A percentile compares a stretch with the other conserved stretches of the same genome.
Evolutionary conservation across 2,888 invertebrate species (phyloP).

Genomic region (Coronaproctus castanopsis): DNA sequence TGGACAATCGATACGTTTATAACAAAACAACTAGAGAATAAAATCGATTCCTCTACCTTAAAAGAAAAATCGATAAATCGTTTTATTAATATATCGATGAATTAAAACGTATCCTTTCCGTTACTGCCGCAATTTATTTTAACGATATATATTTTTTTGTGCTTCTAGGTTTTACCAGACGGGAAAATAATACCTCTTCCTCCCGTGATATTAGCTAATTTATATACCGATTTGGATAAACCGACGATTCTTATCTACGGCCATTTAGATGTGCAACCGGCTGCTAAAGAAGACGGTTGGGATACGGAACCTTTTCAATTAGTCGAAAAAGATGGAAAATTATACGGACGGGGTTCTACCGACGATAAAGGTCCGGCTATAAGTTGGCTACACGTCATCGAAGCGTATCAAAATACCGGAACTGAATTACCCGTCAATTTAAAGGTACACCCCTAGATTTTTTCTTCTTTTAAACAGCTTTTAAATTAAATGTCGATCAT

Average conservation of each 20-base stretch:
- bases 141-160: not conserved
- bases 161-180: conserved; percentile 37
- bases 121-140: not conserved
- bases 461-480: no score
- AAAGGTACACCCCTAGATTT: no score
- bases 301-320: conserved; percentile 81
- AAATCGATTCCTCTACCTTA: no score
- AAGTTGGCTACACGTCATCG: conserved; percentile 85
- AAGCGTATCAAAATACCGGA: conserved; percentile 57
- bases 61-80: no score
- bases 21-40: no score
- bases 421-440: conserved; percentile 40
- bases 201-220: conserved; percentile 56
- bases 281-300: conserved; percentile 83
- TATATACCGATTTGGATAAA: conserved; percentile 65
- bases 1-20: no score
- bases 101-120: not conserved
- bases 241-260: conserved; percentile 90
- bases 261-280: conserved; percentile 96
- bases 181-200: conserved; percentile 57
- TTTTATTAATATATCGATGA: not conserved
- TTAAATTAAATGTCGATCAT: no score
- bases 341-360: conserved; percentile 76
- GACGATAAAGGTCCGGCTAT: conserved; percentile 92
- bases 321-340: conserved; percentile 65